A percentile compares a stretch with the other conserved stretches of the same genome.
phyloP scores from a whole-genome alignment of 2,888 invertebrate species.

The Polylopha cassiicola region DNA sequence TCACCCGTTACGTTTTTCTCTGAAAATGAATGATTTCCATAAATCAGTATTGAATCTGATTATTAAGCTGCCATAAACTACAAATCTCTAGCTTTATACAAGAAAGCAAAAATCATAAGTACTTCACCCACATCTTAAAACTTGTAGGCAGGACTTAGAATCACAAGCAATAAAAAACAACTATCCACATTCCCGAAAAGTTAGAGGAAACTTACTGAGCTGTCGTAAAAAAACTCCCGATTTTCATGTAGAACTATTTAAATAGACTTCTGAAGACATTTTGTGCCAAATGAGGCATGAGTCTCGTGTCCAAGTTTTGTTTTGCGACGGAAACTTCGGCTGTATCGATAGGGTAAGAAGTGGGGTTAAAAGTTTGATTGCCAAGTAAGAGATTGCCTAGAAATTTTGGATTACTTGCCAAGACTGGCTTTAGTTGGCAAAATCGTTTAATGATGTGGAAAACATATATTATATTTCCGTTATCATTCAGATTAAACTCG shows the following conservation, averaged over 20 bases:
- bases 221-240: constrained; percentile 16
- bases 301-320: constrained; percentile 42
- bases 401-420: too few species aligned
- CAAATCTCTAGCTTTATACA: too few species aligned
- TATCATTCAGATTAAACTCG: too few species aligned
- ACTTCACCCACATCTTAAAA: constrained; percentile 2
- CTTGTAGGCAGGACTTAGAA: background rate
- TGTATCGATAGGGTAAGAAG: constrained; percentile 25
- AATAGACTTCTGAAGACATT: constrained; percentile 41
- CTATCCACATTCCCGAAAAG: constrained; percentile 10
- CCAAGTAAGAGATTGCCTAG: too few species aligned
- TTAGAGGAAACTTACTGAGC: constrained; percentile 8
- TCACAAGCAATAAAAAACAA: constrained; percentile 20
- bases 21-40: too few species aligned
- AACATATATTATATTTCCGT: too few species aligned
- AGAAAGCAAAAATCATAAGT: too few species aligned
- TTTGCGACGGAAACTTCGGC: constrained; percentile 31
- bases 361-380: background rate
- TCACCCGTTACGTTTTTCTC: too few species aligned
- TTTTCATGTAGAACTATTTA: constrained; percentile 34
- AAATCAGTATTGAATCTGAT: too few species aligned
- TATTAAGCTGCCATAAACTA: too few species aligned
- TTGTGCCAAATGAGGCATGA: constrained; percentile 42
- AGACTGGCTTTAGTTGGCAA: too few species aligned
- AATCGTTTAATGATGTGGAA: too few species aligned